phyloP scores from a whole-genome alignment of 2,888 invertebrate genomes.

The Nematopogon swammerdamellus region DNA sequence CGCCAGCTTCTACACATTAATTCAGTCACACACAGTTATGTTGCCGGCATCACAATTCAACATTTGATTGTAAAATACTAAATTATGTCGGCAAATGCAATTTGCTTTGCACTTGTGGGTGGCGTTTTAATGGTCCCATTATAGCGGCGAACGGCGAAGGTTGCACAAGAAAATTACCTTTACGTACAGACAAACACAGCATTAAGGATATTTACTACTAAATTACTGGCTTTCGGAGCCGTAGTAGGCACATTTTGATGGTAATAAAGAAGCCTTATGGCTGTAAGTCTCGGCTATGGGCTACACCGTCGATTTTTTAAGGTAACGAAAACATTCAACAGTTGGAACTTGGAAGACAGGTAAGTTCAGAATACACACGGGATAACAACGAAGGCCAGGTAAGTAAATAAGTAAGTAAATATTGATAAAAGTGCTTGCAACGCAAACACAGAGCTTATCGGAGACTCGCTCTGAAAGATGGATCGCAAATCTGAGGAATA shows the following conservation, averaged over 20 bases:
- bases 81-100: conserved; percentile 45
- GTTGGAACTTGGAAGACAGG: no score
- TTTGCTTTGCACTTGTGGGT: conserved; percentile 49
- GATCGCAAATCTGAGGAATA: no score
- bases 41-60: conserved; percentile 29
- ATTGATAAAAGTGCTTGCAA: no score
- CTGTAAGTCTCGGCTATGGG: neutral
- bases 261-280: conserved; percentile 5
- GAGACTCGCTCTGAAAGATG: no score
- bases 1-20: neutral
- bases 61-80: conserved; percentile 49
- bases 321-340: no score
- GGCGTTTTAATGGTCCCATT: conserved; percentile 49
- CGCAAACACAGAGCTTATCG: no score
- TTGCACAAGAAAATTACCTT: conserved; percentile 44
- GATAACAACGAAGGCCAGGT: no score
- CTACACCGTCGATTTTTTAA: no score
- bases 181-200: conserved; percentile 26
- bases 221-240: conserved; percentile 20
- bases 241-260: conserved; percentile 7
- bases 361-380: no score
- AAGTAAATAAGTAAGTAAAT: no score
- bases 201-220: conserved; percentile 23
- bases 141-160: conserved; percentile 34
- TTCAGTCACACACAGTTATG: neutral